Base-by-base conservation (phyloP, 2,888 invertebrate species). In the Megamerina dolium region DNA sequence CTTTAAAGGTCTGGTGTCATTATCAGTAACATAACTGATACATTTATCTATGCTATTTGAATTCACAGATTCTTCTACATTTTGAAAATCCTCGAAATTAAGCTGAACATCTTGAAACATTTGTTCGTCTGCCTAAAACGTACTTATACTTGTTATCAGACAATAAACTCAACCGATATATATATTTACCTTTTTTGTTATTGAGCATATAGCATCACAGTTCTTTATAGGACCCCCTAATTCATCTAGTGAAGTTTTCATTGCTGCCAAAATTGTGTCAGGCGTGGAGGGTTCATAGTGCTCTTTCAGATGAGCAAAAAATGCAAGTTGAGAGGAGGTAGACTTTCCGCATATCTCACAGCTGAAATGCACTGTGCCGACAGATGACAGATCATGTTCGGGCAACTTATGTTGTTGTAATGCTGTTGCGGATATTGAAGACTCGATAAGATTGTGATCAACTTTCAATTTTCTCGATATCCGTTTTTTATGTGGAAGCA, bases 401-500 rank as follows among this genome's bases (percentile, higher is more conserved):
- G 44, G 43, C 36, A 48, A 17, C 33, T 49, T 51, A 20, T 51
- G 43, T n/a, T 51, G 38, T 3, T 45, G 37, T 4, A 38, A 37
- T 16, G 35, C 46, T 21, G 46, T 48, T 17, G 45, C 5, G 20
- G 46, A 43, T 9, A 50, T 23, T 8, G 36, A 14, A 30, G 33
- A 40, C 5, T 60, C 59, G 16, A 55, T 43, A 36, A 55, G 49
- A 21, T 42, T 45, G 30, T 56, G 45, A 59, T 51, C 73, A 2
- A 60, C 77, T 57, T 81, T 82, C 16, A 89, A 71, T 58, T 87
- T 89, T 43, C 82, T 75, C 0, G 89, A 84, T 53, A 90, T 88
- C 44, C 90, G 75, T 65, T 91, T 91, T 66, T 90, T 90, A 64
- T 90, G 90, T 1, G 90, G 90, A 44, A 90, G 70, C 51, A 84